Percentiles rank a stretch among this genome's conserved stretches.
Conservation (phyloP, 2,797 vertebrate genomes). For the Pipistrellus pygmaeus region DNA sequence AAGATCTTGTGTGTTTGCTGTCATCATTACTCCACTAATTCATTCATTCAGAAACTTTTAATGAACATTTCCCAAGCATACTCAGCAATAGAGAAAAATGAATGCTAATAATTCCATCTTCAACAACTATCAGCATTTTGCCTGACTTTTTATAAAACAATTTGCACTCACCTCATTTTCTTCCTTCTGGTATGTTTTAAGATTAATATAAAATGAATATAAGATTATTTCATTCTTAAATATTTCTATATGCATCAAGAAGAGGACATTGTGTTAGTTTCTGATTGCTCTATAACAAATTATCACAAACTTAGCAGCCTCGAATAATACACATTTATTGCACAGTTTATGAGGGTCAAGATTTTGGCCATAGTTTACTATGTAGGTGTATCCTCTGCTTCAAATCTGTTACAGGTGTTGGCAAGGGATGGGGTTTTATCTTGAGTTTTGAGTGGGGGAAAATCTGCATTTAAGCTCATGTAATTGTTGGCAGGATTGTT, state of each 20-base stretch:
- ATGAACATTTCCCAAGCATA: background rate
- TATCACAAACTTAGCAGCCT: background rate
- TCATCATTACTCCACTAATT: background rate
- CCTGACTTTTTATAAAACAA: background rate
- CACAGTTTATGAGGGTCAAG: background rate
- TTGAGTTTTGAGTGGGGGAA: background rate
- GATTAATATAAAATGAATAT: background rate
- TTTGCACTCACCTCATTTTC: background rate
- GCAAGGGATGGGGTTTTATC: background rate
- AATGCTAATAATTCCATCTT: background rate
- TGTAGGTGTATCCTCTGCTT: background rate
- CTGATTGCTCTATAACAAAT: background rate
- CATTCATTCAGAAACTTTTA: background rate
- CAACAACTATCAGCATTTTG: background rate
- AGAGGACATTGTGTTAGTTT: conserved; percentile 11
- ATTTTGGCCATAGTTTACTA: conserved; percentile 39
- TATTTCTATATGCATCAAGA: background rate
- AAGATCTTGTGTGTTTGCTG: background rate
- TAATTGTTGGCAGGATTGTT: background rate
- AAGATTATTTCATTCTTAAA: conserved; percentile 17
- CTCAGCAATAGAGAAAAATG: background rate
- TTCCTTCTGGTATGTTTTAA: conserved; percentile 42
- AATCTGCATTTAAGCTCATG: background rate
- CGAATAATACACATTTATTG: background rate
- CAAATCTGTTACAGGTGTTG: background rate